phyloP scores from a whole-genome alignment of 2,888 invertebrate genomes.

The Pandemis heparana region DNA sequence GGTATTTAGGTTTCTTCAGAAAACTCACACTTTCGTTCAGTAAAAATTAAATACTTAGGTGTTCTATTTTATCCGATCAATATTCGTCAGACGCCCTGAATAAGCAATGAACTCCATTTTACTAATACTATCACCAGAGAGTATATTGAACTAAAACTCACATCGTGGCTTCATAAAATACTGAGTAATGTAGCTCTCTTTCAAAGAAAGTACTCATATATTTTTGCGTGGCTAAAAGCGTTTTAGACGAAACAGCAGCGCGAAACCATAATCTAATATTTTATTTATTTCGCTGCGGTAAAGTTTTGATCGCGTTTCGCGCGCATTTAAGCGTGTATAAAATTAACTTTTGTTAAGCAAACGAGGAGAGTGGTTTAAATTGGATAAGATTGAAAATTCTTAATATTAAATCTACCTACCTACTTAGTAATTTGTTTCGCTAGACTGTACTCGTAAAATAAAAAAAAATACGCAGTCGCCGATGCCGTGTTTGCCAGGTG shows the following conservation, averaged over 20 bases:
- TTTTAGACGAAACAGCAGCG: slow-evolving; percentile 25
- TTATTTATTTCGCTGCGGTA: slow-evolving; percentile 35
- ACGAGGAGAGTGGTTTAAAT: background rate
- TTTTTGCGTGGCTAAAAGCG: slow-evolving; percentile 24
- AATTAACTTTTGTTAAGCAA: slow-evolving; percentile 23
- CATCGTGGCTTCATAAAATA: slow-evolving; percentile 19
- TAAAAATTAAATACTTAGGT: background rate
- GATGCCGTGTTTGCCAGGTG: background rate
- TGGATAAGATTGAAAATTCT: background rate
- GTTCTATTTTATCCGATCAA: slow-evolving; percentile 6
- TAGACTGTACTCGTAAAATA: background rate
- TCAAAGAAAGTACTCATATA: slow-evolving; percentile 13
- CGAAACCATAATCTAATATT: slow-evolving; percentile 32
- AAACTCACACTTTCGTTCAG: background rate
- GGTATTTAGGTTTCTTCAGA: background rate
- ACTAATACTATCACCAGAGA: slow-evolving; percentile 10
- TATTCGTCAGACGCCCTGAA: slow-evolving; percentile 9
- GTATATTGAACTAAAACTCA: slow-evolving; percentile 10
- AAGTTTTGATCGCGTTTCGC: slow-evolving; percentile 37
- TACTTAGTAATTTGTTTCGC: background rate
- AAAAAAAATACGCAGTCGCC: background rate
- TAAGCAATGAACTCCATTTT: slow-evolving; percentile 23
- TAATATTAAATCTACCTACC: background rate
- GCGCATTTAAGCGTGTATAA: slow-evolving; percentile 30
- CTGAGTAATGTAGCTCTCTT: slow-evolving; percentile 1